Evolutionary conservation across 23 tunicate genomes (phyloP).

Genomic region (Styela clava): DNA sequence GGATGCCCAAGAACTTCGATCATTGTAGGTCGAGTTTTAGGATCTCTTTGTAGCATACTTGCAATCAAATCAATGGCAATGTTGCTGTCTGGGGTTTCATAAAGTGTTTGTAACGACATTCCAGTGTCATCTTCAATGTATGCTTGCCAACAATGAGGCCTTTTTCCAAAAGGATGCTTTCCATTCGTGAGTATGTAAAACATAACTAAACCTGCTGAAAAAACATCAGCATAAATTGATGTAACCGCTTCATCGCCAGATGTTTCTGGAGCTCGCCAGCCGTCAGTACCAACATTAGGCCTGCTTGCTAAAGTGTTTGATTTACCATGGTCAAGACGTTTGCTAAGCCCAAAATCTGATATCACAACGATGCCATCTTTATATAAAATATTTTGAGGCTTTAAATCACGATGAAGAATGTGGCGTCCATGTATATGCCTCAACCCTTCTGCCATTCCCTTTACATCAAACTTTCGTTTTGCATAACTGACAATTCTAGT

Average conservation of each 20-base stretch:
- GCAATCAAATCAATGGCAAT: too few relatives aligned
- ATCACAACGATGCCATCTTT: not conserved
- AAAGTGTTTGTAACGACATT: too few relatives aligned
- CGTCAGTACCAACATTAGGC: not conserved
- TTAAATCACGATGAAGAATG: not conserved
- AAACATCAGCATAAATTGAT: not conserved
- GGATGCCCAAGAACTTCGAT: too few relatives aligned
- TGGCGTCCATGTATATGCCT: not conserved
- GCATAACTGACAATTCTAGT: too few relatives aligned
- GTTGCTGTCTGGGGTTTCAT: too few relatives aligned
- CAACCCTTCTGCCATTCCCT: too few relatives aligned
- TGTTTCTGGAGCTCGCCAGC: not conserved
- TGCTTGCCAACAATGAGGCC: too few relatives aligned
- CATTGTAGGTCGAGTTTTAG: too few relatives aligned
- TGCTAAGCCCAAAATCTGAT: not conserved
- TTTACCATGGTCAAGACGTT: not conserved
- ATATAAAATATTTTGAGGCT: not conserved
- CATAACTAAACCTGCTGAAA: not conserved
- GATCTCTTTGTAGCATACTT: too few relatives aligned
- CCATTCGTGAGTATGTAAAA: not conserved
- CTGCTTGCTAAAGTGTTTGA: not conserved
- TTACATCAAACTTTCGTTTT: too few relatives aligned
- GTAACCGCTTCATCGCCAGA: not conserved
- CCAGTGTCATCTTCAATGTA: too few relatives aligned
- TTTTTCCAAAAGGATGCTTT: not conserved